phyloP scores from a whole-genome alignment of 2,113 vertebrate species.

The Gallinago undulata region DNA sequence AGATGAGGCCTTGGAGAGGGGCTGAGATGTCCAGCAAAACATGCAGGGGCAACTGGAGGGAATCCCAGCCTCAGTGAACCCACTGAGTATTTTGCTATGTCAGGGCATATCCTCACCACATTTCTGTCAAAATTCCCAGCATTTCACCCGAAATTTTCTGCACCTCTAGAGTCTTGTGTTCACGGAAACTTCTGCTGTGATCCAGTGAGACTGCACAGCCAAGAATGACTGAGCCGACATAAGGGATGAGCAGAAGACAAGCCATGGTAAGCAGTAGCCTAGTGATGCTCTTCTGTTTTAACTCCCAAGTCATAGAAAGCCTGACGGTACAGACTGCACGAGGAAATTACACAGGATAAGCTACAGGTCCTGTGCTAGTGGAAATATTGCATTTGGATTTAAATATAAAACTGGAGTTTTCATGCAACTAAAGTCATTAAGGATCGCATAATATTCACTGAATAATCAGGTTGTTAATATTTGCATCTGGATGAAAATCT shows the following conservation, averaged over 20 bases:
- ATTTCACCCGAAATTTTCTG: not conserved
- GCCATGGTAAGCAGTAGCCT: not conserved
- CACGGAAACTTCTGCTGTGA: not conserved
- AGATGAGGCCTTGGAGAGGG: not conserved
- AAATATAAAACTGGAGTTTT: not conserved
- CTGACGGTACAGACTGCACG: not conserved
- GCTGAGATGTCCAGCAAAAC: not conserved
- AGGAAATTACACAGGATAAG: not conserved
- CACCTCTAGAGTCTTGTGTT: not conserved
- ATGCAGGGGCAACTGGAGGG: not conserved
- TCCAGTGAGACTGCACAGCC: not conserved
- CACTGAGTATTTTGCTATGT: not conserved
- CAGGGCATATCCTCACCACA: not conserved
- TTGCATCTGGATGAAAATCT: not conserved
- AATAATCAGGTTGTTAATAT: not conserved
- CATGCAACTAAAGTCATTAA: not conserved
- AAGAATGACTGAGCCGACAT: not conserved
- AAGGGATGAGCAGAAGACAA: not conserved
- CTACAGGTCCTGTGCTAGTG: not conserved
- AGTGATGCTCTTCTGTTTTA: not conserved
- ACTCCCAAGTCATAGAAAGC: not conserved
- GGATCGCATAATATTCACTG: not conserved
- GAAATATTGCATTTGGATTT: not conserved
- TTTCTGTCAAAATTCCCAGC: not conserved
- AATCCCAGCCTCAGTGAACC: not conserved